Percentiles rank a stretch among this genome's conserved stretches.
Conservation (phyloP, 2,113 vertebrate species). For the Burhinus bistriatus region DNA sequence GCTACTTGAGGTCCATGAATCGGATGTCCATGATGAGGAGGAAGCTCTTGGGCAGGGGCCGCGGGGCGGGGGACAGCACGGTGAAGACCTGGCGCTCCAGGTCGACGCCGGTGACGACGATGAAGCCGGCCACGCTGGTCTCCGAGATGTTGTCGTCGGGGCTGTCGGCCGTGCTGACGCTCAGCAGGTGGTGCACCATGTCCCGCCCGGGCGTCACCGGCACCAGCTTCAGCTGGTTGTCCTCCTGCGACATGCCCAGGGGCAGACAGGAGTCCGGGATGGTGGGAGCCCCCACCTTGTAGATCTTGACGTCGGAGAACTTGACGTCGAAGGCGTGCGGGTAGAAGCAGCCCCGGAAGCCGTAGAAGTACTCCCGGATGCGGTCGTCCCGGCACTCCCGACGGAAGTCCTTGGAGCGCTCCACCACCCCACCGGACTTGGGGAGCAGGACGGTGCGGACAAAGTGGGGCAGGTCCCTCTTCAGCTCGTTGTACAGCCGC, state of each 20-base stretch:
- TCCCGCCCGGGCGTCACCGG: constrained; percentile 93
- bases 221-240: constrained; percentile 96
- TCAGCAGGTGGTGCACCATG: constrained; percentile 94
- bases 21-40: constrained; percentile 98
- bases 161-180: constrained; percentile 89
- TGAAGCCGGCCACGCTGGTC: constrained; percentile 93
- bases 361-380: constrained; percentile 96
- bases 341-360: constrained; percentile 92
- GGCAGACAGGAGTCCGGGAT: constrained; percentile 97
- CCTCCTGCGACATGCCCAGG: constrained; percentile 96
- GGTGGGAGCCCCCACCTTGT: constrained; percentile 95
- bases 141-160: constrained; percentile 82
- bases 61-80: constrained; percentile 89
- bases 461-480: constrained; percentile 94
- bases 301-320: constrained; percentile 96
- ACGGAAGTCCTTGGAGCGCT: constrained; percentile 94
- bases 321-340: constrained; percentile 95
- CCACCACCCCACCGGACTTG: constrained; percentile 92
- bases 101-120: constrained; percentile 93
- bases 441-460: constrained; percentile 92
- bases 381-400: constrained; percentile 90
- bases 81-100: constrained; percentile 92
- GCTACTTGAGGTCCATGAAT: constrained; percentile 93
- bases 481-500: constrained; percentile 94
- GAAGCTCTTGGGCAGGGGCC: constrained; percentile 91